These are phyloP conservation scores for Trichogramma dendrolimi DNA, from an alignment of 2,888 invertebrate genomes.

Conservation along the genomic window DNA sequence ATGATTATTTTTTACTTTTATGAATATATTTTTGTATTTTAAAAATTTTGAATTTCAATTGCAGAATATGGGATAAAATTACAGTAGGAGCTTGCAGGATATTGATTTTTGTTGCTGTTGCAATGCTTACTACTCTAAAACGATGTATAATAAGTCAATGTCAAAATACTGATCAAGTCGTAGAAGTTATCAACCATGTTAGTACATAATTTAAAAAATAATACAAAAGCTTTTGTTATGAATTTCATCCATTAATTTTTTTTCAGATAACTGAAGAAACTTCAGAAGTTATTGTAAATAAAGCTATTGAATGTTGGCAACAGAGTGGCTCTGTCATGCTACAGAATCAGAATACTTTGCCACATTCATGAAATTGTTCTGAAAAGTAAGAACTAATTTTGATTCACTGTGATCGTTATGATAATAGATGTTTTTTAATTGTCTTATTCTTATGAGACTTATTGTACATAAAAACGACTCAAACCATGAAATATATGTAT, in stretches of 20 bases:
- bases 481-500: too few relatives aligned
- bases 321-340: conserved; percentile 64
- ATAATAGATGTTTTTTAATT: neutral
- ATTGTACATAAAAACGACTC: neutral
- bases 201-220: conserved; percentile 26
- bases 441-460: conserved; percentile 9
- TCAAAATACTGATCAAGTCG: conserved; percentile 58
- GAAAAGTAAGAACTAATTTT: conserved; percentile 16
- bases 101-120: conserved; percentile 72
- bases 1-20: conserved; percentile 10
- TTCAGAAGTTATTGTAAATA: conserved; percentile 77
- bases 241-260: conserved; percentile 20
- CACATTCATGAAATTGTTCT: conserved; percentile 15
- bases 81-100: conserved; percentile 81
- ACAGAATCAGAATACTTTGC: conserved; percentile 39
- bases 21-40: neutral
- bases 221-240: conserved; percentile 5
- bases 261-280: conserved; percentile 73
- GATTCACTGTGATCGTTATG: conserved; percentile 19
- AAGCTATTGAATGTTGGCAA: conserved; percentile 83
- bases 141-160: conserved; percentile 62
- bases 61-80: conserved; percentile 84
- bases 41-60: conserved; percentile 30
- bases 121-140: conserved; percentile 67
- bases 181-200: conserved; percentile 68